Conservation (phyloP, 2,888 invertebrate species). For the Thecophora atra region DNA sequence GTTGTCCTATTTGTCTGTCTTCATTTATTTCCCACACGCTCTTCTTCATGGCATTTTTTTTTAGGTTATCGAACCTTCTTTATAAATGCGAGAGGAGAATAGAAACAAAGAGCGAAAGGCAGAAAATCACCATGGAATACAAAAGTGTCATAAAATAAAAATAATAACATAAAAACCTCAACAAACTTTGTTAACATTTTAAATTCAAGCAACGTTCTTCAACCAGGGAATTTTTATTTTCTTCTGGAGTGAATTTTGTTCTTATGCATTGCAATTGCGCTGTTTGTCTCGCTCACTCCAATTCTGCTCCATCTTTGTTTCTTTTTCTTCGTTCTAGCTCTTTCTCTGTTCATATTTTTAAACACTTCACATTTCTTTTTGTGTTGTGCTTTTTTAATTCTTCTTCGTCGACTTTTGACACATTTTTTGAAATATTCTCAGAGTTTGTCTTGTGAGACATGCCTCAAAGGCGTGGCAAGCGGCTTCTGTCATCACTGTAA, state of each 20-base stretch:
- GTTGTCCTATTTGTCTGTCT: neutral
- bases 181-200: neutral
- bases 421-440: conserved; percentile 27
- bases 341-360: neutral
- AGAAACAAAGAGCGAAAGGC: neutral
- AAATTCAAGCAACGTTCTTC: conserved; percentile 21
- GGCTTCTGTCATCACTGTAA: neutral
- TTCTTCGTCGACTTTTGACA: neutral
- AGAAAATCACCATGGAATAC: neutral
- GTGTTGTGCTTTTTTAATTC: neutral
- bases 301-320: neutral
- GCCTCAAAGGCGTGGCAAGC: neutral
- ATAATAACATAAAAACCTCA: neutral
- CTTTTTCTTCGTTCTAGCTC: neutral
- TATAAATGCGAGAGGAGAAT: conserved; percentile 45
- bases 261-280: neutral
- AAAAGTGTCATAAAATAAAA: neutral
- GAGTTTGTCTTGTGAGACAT: neutral
- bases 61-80: conserved; percentile 47
- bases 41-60: conserved; percentile 15
- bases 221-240: conserved; percentile 1
- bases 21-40: neutral
- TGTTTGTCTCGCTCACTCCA: neutral
- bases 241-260: neutral
- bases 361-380: neutral